Evolutionary conservation across 2,113 vertebrate genomes (phyloP), one percentile per base, ranked within the genome.

Genomic region (Cathartes aura): DNA sequence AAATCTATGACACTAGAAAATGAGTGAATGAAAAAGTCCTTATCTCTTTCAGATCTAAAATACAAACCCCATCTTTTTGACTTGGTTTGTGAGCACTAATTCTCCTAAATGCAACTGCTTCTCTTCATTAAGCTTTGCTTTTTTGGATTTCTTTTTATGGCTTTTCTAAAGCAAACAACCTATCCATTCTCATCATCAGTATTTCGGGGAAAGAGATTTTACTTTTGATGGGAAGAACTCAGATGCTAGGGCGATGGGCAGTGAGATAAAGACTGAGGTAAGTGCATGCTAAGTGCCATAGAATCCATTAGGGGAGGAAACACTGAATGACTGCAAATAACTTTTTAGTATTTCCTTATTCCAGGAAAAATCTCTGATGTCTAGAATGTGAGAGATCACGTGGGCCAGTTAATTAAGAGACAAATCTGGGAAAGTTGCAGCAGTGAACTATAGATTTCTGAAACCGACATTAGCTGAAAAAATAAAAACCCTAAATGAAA

Each of bases 241-340:
- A 0, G 15, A 30, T 60, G 32, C 26, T 9, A 53, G 67, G 70
- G 66, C 0, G 52, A 95, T 91, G 91, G 91, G 90, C 82, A 93
- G 92, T 0, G 29, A 96, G 94, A 93, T 88, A 94, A 97, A 76
- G 81, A 36, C 34, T 4, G 64, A 97, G 87, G 26, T 93, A 94
- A 92, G 90, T 55, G 92, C 82, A 88, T 6, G 2, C 45, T 81
- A 89, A 97, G 90, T 89, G 93, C 92, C 50, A 30, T 1, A 81
- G 88, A 73, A 78, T 67, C 94, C 95, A 97, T 97, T 97, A 97
- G 38, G 63, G 90, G 71, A 95, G 67, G 63, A 89, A 95, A 73
- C 56, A 38, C 79, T 4, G 22, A 83, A 27, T 43, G 88, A 90
- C 88, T 92, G 89, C 85, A 97, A 94, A 93, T 72, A 92, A 92